Conservation (phyloP, 2,888 invertebrate genomes). For the Spodoptera exigua region DNA sequence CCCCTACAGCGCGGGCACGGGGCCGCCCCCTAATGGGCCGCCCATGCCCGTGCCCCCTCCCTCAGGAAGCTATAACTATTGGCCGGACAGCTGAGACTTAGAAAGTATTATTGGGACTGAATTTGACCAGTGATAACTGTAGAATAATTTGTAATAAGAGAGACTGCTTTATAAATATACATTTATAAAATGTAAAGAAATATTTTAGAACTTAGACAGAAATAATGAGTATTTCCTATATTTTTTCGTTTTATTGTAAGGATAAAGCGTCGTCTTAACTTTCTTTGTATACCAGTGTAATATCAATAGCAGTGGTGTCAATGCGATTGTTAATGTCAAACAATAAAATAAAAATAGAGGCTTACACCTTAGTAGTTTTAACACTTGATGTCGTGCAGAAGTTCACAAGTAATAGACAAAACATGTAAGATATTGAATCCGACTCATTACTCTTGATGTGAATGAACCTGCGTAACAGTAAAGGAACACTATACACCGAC, state of each 20-base stretch:
- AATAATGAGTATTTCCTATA: constrained; percentile 51
- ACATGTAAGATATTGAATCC: too few species aligned
- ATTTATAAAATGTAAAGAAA: constrained; percentile 82
- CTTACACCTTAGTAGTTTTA: too few species aligned
- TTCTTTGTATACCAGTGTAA: too few species aligned
- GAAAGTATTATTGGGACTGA: constrained; percentile 67
- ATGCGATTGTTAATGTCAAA: too few species aligned
- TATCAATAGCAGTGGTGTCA: too few species aligned
- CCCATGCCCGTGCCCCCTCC: constrained; percentile 83
- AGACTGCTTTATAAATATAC: constrained; percentile 76
- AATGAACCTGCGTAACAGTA: too few species aligned
- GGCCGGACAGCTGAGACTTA: constrained; percentile 85
- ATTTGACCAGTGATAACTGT: constrained; percentile 61
- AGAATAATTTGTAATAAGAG: constrained; percentile 63
- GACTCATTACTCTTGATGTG: too few species aligned
- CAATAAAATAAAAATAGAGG: too few species aligned
- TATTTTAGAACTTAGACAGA: constrained; percentile 57
- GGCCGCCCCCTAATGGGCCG: constrained; percentile 72
- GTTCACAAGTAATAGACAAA: too few species aligned
- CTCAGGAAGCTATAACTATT: constrained; percentile 81
- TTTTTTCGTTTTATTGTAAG: constrained; percentile 45
- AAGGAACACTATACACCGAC: too few species aligned
- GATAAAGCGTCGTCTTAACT: neutral
- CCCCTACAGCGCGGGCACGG: constrained; percentile 75
- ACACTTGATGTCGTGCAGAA: too few species aligned